Percentiles rank a stretch among this genome's conserved stretches.
phyloP scores from a whole-genome alignment of 1,140 invertebrate species.

The Neotoxoptera formosana region DNA sequence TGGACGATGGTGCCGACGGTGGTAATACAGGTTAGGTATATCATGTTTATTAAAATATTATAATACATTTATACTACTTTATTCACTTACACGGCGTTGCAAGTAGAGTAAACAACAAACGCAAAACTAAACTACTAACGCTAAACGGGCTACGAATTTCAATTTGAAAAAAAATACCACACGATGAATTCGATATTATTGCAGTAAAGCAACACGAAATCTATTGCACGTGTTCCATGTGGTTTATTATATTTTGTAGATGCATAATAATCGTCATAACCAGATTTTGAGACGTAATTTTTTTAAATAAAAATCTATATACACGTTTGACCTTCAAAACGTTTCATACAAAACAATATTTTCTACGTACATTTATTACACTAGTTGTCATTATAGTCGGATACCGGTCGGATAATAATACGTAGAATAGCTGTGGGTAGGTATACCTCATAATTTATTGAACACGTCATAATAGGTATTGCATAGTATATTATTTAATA shows the following conservation, averaged over 20 bases:
- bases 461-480: background rate
- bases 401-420: background rate
- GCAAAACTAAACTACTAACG: too few relatives aligned
- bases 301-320: background rate
- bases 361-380: background rate
- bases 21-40: too few relatives aligned
- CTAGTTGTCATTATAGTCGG: background rate
- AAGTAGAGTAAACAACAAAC: too few relatives aligned
- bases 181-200: background rate
- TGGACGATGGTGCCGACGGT: too few relatives aligned
- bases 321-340: background rate
- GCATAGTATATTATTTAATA: background rate
- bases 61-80: too few relatives aligned
- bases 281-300: background rate
- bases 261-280: constrained; percentile 9
- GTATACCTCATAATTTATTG: too few relatives aligned
- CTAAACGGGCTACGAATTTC: background rate
- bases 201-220: background rate
- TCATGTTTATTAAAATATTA: too few relatives aligned
- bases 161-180: background rate
- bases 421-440: background rate
- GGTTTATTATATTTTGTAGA: background rate
- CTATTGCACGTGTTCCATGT: background rate
- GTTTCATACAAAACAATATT: background rate
- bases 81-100: too few relatives aligned